phyloP scores from a whole-genome alignment of 2,888 invertebrate genomes.

The Apamea epomidion region DNA sequence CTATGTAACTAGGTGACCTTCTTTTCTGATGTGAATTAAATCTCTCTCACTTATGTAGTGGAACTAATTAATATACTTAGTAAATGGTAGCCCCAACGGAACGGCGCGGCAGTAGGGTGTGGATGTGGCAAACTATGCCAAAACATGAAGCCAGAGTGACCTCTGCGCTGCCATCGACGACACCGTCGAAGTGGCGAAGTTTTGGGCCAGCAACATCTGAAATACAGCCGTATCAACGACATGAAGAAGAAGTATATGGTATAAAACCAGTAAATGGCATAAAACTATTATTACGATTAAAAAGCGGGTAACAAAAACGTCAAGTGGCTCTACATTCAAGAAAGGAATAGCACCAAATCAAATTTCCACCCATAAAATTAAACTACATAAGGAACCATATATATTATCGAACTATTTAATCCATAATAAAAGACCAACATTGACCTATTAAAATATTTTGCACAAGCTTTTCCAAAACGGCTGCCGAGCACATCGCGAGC shows the following conservation, averaged over 20 bases:
- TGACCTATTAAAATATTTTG: not conserved
- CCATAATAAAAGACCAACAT: not conserved
- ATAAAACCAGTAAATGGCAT: not conserved
- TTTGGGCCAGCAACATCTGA: not conserved
- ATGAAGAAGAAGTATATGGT: too few relatives aligned
- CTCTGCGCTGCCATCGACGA: not conserved
- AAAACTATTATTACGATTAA: not conserved
- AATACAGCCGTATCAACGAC: too few relatives aligned
- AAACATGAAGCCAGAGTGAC: too few relatives aligned
- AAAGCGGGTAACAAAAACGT: too few relatives aligned
- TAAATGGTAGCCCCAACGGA: not conserved
- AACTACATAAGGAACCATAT: not conserved
- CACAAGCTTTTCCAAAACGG: conserved; percentile 30
- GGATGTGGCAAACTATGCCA: too few relatives aligned
- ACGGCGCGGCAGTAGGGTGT: too few relatives aligned
- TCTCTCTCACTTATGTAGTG: conserved; percentile 3
- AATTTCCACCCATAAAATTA: not conserved
- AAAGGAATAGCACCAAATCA: not conserved
- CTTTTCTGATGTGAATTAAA: conserved; percentile 12
- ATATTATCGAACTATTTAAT: not conserved
- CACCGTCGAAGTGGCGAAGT: not conserved
- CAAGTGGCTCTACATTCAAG: not conserved
- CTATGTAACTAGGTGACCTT: conserved; percentile 7
- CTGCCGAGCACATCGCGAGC: conserved; percentile 11
- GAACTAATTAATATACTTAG: conserved; percentile 6